Evolutionary conservation across 2,888 invertebrate genomes (phyloP).

Genomic region (Plutella xylostella): DNA sequence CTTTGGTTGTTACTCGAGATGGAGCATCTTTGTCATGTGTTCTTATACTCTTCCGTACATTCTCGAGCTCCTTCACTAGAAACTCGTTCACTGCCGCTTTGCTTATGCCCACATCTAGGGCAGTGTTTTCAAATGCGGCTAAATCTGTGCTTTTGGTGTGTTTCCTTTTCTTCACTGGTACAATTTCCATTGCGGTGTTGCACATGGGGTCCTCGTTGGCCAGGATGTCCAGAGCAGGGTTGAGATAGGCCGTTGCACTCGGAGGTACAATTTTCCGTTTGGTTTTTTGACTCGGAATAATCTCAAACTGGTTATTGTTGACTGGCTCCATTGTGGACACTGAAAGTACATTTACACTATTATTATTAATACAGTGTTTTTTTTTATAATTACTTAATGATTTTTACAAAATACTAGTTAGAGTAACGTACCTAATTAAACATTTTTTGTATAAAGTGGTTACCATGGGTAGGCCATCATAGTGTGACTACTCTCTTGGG

Average conservation of each 20-base stretch:
- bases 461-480: no score
- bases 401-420: no score
- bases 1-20: no score
- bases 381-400: neutral
- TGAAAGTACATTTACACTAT: neutral
- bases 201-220: constrained; percentile 61
- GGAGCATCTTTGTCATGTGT: no score
- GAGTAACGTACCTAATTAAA: no score
- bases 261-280: constrained; percentile 51
- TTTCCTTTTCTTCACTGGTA: constrained; percentile 51
- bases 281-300: constrained; percentile 37
- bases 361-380: neutral
- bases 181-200: constrained; percentile 60
- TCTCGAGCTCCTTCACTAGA: constrained; percentile 46
- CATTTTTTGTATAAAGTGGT: no score
- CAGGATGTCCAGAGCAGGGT: constrained; percentile 55
- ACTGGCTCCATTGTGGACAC: constrained; percentile 35
- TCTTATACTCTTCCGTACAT: constrained; percentile 35
- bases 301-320: constrained; percentile 60
- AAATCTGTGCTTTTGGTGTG: constrained; percentile 47
- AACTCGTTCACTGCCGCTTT: constrained; percentile 48
- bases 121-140: constrained; percentile 52
- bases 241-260: constrained; percentile 48
- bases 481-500: no score
- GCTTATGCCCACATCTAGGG: constrained; percentile 48